Evolutionary conservation across 2,888 invertebrate species (phyloP), one percentile per base, ranked within the genome.

Genomic region (Sinopyrophorus schimmeli): DNA sequence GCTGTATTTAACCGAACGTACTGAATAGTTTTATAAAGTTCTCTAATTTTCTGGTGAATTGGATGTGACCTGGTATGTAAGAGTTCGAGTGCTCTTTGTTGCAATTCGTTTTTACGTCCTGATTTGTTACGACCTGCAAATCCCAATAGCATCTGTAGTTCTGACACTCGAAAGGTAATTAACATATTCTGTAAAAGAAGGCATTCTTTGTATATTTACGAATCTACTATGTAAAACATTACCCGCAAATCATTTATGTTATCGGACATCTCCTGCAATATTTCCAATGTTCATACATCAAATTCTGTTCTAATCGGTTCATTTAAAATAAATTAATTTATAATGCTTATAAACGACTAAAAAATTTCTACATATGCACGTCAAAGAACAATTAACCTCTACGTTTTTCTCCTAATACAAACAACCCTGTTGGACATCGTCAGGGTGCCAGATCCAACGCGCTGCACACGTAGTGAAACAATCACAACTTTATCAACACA

Each of bases 111-210:
- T 76, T 92, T 92, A 67, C 88, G 78, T 55, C 90, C 91, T 63
- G 83, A 82, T 73, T 87, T 87, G 67, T 86, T 87, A 71, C 84
- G 80, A 60, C 88, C 88, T 62, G 88, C 86, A 75, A 82, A 88
- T 66, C 86, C 86, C 69, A 91, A 78, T 69, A 92, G 77, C 76
- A 84, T 84, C 77, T 90, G 89, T 69, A 92, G 83, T 74, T 90
- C 91, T 71, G 87, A 86, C 63, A 90, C 89, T 65, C 91, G 83
- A 77, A 91, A 89, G 69, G 80, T 81, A 74, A 82, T 72, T 67
- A 79, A 74, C 74, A 74, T 74, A 69, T 65, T 71, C 74, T 74
- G 64, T 24, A 71, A 71, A 48, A 54, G 55, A 43, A 32, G 7
- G 3, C n/a, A 9, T n/a, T 32, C n/a, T 16, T 16, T n/a, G n/a